A percentile compares a stretch with the other conserved stretches of the same genome.
Conservation (phyloP, 2,113 vertebrate genomes). For the Oncorhynchus nerka region DNA sequence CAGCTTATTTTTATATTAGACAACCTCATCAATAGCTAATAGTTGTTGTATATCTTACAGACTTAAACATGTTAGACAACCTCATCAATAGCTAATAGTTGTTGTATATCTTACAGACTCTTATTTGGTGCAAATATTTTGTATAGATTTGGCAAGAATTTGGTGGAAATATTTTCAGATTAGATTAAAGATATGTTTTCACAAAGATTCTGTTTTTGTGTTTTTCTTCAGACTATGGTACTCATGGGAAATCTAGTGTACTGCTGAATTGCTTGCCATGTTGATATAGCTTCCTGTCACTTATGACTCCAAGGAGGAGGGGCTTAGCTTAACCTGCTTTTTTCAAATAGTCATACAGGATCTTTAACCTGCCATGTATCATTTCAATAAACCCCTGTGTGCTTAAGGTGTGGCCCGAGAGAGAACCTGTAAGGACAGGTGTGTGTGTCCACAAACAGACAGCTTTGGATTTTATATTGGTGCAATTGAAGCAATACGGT, state of each 20-base stretch:
- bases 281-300: slow-evolving; percentile 2
- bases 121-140: slow-evolving; percentile 30
- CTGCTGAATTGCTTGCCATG: slow-evolving; percentile 10
- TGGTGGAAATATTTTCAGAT: slow-evolving; percentile 32
- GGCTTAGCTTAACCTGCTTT: not conserved
- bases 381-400: slow-evolving; percentile 16
- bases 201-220: slow-evolving; percentile 11
- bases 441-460: not conserved
- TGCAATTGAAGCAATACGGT: not conserved
- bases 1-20: slow-evolving; percentile 7
- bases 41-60: slow-evolving; percentile 2
- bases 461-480: not conserved
- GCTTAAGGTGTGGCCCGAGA: not conserved
- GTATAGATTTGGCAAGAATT: slow-evolving; percentile 45
- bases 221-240: slow-evolving; percentile 5
- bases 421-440: not conserved
- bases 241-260: not conserved
- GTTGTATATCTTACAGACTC: slow-evolving; percentile 13
- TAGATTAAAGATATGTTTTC: slow-evolving; percentile 30
- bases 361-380: not conserved
- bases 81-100: not conserved
- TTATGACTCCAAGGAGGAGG: not conserved
- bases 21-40: not conserved
- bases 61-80: not conserved
- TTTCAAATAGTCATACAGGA: not conserved